Base-by-base conservation (phyloP, 2,113 vertebrate species). In the Nanorana parkeri region DNA sequence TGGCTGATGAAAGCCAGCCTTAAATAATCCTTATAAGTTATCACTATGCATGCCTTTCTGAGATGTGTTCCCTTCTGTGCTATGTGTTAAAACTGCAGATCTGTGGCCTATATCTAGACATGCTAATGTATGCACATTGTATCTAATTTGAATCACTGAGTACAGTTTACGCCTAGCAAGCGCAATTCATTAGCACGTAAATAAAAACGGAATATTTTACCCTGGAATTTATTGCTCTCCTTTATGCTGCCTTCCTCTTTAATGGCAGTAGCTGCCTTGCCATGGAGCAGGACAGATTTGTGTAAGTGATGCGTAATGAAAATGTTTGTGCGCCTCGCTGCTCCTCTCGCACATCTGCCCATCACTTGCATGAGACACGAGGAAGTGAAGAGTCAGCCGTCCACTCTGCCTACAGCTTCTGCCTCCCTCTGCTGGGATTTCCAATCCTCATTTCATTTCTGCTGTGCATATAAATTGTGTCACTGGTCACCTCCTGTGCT, bases 381-480 rank as follows among this genome's bases (percentile, higher is more conserved):
- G 68, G 66, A 84, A 58, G 32, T 52, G 36, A 26, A 19, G 51
- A 68, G 65, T 36, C 60, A 54, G 69, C 51, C 19, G 24, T 26
- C 54, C 56, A 36, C 69, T 63, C 63, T 20, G n/a, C 73, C 51
- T 75, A 55, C 71, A 36, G 68, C 24, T 65, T 19, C 67, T 55
- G 36, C 41, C 26, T 64, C 71, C 61, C 83, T 80, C 78, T 68
- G 78, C 72, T 68, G 58, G 72, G 66, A 77, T 69, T 77, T 47
- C 77, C 65, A 63, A 28, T 81, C 69, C 72, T 77, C 60, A 61
- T 81, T 81, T 77, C 61, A 19, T 47, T 71, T 56, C 84, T 71
- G 84, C 78, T 81, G 73, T 77, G 84, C 84, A 81, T 77, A 84
- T 81, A 81, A 81, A 84, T 81, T 81, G 84, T 84, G 84, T 71